Percentiles rank a stretch among this genome's conserved stretches.
Conservation (phyloP, 2,888 invertebrate genomes). For the Orthosia gracilis region DNA sequence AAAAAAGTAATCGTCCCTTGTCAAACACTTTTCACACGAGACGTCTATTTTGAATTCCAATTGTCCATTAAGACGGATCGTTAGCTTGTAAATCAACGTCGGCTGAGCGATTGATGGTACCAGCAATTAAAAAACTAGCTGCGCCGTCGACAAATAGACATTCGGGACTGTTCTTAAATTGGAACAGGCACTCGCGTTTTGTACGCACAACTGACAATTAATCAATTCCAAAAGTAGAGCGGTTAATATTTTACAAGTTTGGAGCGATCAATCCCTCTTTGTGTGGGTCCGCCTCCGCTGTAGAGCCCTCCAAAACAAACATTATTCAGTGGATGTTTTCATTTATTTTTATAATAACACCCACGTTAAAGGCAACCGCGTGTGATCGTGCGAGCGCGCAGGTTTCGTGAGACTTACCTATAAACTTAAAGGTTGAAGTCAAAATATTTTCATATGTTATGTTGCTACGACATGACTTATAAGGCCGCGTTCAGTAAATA, state of each 20-base stretch:
- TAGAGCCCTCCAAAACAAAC: conserved; percentile 88
- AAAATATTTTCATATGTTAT: conserved; percentile 74
- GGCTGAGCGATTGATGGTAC: conserved; percentile 77
- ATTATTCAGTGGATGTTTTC: conserved; percentile 86
- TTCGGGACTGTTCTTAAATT: conserved; percentile 81
- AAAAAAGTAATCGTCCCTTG: conserved; percentile 71
- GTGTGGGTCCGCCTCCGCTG: conserved; percentile 87
- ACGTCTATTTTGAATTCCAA: conserved; percentile 71
- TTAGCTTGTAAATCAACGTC: conserved; percentile 77
- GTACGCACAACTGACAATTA: conserved; percentile 85
- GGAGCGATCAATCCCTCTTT: conserved; percentile 86
- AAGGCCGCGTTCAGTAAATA: conserved; percentile 70
- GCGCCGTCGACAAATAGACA: conserved; percentile 79
- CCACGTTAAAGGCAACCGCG: conserved; percentile 80
- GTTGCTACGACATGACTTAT: conserved; percentile 53
- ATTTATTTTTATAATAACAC: conserved; percentile 88
- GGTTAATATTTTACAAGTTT: conserved; percentile 84
- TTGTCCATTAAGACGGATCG: conserved; percentile 70
- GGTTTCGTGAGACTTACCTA: conserved; percentile 80
- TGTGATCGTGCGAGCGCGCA: conserved; percentile 79
- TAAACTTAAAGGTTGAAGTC: conserved; percentile 74
- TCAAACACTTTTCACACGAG: conserved; percentile 73
- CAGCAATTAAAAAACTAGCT: conserved; percentile 82
- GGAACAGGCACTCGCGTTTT: conserved; percentile 77
- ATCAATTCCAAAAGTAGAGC: conserved; percentile 88